Base-by-base conservation (phyloP, 2,113 vertebrate genomes). In the Anhinga rufa region DNA sequence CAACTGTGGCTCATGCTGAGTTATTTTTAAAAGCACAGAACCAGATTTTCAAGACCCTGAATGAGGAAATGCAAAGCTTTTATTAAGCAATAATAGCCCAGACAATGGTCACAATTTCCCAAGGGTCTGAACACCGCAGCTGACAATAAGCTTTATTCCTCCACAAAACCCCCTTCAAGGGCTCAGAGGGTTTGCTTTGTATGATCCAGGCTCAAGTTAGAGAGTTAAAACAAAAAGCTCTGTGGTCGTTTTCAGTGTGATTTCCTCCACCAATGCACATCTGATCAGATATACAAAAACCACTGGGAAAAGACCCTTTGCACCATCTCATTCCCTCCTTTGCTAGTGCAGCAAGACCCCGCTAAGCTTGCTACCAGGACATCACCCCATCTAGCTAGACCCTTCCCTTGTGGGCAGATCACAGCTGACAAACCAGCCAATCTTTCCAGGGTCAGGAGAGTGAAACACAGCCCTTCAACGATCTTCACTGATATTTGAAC, bases 51-150 rank as follows among this genome's bases (percentile, higher is more conserved):
- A 81, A 89, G 86, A 55, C 77, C 44, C 42, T 92, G 91, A 97
- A 93, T 94, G 89, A 96, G 83, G 88, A 96, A 97, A 96, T 61
- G 91, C 75, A 83, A 92, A 87, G 90, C 97, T 95, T 97, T 97
- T 94, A 95, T 95, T 75, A 92, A 91, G 90, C 89, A 92, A 91
- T 92, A 97, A 96, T 80, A 95, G 95, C 76, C 52, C 79, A 58
- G 92, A 97, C 95, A 97, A 97, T 92, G 75, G 88, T 83, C 91
- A 89, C 88, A 9, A 93, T 95, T 97, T 96, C 97, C 95, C 97
- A 95, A 95, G 94, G 90, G 88, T 75, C 80, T 95, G 95, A 96
- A 95, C 94, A 88, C 70, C 2, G 4, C 26, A 60, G 82, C 89
- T 79, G 93, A 97, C 96, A 95, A 96, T 86, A 60, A 92, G 86